Conservation (phyloP, 2,113 vertebrate genomes). For the Rutilus rutilus region DNA sequence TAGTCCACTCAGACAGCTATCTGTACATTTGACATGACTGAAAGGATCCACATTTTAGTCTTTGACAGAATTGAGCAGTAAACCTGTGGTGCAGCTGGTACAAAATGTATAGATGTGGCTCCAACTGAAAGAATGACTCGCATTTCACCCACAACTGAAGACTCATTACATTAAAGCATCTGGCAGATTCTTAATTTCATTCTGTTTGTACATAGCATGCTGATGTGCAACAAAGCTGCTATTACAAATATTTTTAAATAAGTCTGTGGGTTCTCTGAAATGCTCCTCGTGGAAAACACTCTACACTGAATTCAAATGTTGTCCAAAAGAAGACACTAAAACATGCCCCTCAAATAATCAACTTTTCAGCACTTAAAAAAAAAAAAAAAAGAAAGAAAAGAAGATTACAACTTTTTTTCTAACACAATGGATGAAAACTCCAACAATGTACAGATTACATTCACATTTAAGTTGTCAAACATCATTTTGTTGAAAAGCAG, state of each 20-base stretch:
- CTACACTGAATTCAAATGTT: slow-evolving; percentile 33
- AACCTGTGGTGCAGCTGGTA: neutral
- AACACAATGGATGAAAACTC: slow-evolving; percentile 45
- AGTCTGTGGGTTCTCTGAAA: neutral
- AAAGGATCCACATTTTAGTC: neutral
- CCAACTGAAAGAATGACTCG: neutral
- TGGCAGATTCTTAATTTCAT: neutral
- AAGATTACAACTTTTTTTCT: slow-evolving; percentile 9
- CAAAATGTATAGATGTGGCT: neutral
- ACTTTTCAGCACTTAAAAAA: slow-evolving; percentile 30
- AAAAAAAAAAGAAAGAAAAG: neutral
- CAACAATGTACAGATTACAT: slow-evolving; percentile 48
- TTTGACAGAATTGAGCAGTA: neutral
- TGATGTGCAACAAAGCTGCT: neutral
- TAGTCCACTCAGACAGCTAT: too few relatives aligned
- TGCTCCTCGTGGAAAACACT: neutral
- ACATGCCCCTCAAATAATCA: slow-evolving; percentile 39
- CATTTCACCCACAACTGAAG: neutral
- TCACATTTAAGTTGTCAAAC: slow-evolving; percentile 16
- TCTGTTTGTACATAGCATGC: neutral
- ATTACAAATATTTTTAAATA: neutral
- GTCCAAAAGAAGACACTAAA: slow-evolving; percentile 53
- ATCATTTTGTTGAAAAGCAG: slow-evolving; percentile 9
- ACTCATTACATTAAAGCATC: neutral
- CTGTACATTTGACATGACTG: neutral